phyloP scores from a whole-genome alignment of 2,113 vertebrate genomes.

The Dromiciops gliroides region DNA sequence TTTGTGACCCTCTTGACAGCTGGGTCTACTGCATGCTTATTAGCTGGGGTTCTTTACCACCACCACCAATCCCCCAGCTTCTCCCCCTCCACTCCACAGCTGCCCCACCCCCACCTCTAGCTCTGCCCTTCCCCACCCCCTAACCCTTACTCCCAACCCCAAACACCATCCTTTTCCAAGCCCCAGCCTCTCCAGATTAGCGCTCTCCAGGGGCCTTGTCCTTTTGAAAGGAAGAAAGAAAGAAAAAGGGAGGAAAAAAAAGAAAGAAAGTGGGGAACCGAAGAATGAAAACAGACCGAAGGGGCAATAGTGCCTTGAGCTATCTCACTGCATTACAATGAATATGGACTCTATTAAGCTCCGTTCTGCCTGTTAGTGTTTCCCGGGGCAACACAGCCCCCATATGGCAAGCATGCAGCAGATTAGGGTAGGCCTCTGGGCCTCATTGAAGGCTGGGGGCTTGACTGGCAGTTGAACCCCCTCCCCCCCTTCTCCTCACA shows the following conservation, averaged over 20 bases:
- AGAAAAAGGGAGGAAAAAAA: slow-evolving; percentile 69
- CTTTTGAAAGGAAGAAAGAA: slow-evolving; percentile 80
- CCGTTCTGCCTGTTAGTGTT: slow-evolving; percentile 99
- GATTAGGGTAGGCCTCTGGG: slow-evolving; percentile 91
- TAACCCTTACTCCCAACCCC: slow-evolving; percentile 56
- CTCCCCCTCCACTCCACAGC: slow-evolving; percentile 59
- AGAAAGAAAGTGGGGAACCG: slow-evolving; percentile 82
- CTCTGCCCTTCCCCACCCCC: slow-evolving; percentile 43
- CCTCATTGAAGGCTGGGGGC: slow-evolving; percentile 86
- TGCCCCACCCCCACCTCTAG: slow-evolving; percentile 59
- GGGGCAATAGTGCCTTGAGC: slow-evolving; percentile 91
- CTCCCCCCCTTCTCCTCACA: slow-evolving; percentile 89
- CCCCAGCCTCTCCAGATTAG: slow-evolving; percentile 83
- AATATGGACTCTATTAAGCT: slow-evolving; percentile 99
- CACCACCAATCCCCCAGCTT: background rate
- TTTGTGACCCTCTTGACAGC: slow-evolving; percentile 79
- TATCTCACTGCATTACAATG: slow-evolving; percentile 99
- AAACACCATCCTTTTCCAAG: slow-evolving; percentile 60
- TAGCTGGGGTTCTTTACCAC: background rate
- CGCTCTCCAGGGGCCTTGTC: slow-evolving; percentile 80
- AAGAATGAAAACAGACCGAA: slow-evolving; percentile 87
- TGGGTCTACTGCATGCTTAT: slow-evolving; percentile 79
- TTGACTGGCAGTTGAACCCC: slow-evolving; percentile 94
- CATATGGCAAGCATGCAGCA: slow-evolving; percentile 96
- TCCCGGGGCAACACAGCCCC: slow-evolving; percentile 97